Evolutionary conservation across 1,140 invertebrate species (phyloP), one percentile per base, ranked within the genome.

Genomic region (Halictus rubicundus): DNA sequence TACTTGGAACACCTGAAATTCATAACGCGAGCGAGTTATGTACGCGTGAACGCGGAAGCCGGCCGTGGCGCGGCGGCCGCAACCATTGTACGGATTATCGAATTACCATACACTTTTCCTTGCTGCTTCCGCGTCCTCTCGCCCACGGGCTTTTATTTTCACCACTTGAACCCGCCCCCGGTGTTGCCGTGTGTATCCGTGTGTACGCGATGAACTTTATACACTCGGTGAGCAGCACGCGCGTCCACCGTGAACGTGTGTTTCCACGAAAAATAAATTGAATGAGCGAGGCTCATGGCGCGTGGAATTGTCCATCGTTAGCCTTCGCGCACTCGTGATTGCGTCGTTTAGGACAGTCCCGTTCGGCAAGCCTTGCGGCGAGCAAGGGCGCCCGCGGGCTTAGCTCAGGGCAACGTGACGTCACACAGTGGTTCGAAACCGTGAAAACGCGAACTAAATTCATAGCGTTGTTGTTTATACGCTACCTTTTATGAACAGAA

Each of bases 221-320:
- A 78, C 68, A 76, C 78, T 68, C 57, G 70, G 61, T 14, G 23
- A 21, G 2, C 71, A 49, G 49, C 54, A 60, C 46, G 42, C 42
- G 39, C 63, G 49, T 42, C 54, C 73, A n/a, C 23, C 0, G 76
- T 61, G 52, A 69, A 39, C 61, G 64, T 37, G 66, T 61, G 82
- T 85, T 82, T 74, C 54, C 81, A 9, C 60, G 39, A 27, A 57
- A 78, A 85, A 73, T 61, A 64, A 86, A 83, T 87, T 75, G 63
- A 87, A 86, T 77, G 75, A 46, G 6, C 68, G 27, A 57, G n/a
- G 64, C 81, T 81, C 78, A 83, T 75, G 78, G 25, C 23, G 66
- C 84, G 63, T 52, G 66, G 74, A 81, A 86, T 78, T 63, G 63
- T 57, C 71, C 46, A 37, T 76, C 81, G 77, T 85, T 83, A 83